Evolutionary conservation across 2,113 vertebrate species (phyloP).

Genomic region (Carassius auratus): DNA sequence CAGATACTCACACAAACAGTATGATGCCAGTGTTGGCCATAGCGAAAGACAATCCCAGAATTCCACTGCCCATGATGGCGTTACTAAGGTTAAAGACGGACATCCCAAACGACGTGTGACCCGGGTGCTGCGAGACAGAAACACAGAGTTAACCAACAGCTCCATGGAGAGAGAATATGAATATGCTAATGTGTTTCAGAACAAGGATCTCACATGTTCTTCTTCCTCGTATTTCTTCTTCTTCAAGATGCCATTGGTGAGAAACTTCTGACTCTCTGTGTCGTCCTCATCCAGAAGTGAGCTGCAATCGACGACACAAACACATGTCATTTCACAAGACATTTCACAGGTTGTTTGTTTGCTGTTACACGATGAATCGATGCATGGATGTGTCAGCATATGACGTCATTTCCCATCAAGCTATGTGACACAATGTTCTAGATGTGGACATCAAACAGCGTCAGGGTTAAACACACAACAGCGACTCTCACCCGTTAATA

Average conservation of each 20-base stretch:
- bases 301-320: constrained; percentile 70
- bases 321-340: neutral
- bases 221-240: constrained; percentile 90
- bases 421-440: neutral
- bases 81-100: constrained; percentile 97
- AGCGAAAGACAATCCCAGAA: constrained; percentile 92
- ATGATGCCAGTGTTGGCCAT: constrained; percentile 98
- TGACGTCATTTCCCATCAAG: neutral
- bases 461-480: neutral
- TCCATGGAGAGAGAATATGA: neutral
- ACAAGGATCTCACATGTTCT: constrained; percentile 86
- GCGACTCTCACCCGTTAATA: constrained; percentile 80
- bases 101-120: constrained; percentile 92
- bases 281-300: constrained; percentile 85
- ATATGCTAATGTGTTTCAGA: neutral
- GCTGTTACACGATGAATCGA: neutral
- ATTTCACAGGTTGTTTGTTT: neutral
- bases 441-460: neutral
- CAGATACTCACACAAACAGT: constrained; percentile 86
- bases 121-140: constrained; percentile 80
- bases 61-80: constrained; percentile 98
- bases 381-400: neutral
- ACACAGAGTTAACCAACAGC: neutral
- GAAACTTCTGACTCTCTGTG: constrained; percentile 89
- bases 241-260: constrained; percentile 86